A percentile compares a stretch with the other conserved stretches of the same genome.
Conservation (phyloP, 2,888 invertebrate genomes). For the Lasioglossum malachurum region DNA sequence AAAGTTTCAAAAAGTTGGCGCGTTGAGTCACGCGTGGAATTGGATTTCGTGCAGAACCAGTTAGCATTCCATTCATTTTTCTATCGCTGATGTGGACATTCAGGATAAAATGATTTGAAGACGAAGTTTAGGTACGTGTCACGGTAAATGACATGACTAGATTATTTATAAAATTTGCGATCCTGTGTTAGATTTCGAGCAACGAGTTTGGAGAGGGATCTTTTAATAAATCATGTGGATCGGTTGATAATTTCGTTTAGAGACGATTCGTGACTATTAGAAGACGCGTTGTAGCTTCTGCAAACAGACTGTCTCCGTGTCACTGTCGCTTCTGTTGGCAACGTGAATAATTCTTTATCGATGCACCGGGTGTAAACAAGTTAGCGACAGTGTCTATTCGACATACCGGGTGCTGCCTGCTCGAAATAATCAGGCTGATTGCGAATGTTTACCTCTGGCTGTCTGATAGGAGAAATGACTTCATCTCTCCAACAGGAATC, state of each 20-base stretch:
- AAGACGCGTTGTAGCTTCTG: not conserved
- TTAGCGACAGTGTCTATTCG: not conserved
- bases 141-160: not conserved
- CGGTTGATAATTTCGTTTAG: not conserved
- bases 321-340: not conserved
- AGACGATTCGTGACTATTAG: not conserved
- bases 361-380: conserved; percentile 11
- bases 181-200: not conserved
- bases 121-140: not conserved
- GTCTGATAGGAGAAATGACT: conserved; percentile 21
- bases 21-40: not conserved
- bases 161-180: not conserved
- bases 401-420: not conserved
- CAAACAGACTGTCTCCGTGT: conserved; percentile 6
- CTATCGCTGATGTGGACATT: not conserved
- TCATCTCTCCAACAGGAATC: conserved; percentile 8
- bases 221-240: not conserved
- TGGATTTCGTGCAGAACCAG: not conserved
- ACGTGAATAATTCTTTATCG: conserved; percentile 7
- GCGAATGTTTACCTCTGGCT: conserved; percentile 31
- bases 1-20: not conserved
- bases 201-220: not conserved
- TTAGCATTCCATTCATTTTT: not conserved
- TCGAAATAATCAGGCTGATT: conserved; percentile 23
- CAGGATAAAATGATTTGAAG: not conserved